Conservation (phyloP, 2,888 invertebrate genomes). For the Auanema sp. region DNA sequence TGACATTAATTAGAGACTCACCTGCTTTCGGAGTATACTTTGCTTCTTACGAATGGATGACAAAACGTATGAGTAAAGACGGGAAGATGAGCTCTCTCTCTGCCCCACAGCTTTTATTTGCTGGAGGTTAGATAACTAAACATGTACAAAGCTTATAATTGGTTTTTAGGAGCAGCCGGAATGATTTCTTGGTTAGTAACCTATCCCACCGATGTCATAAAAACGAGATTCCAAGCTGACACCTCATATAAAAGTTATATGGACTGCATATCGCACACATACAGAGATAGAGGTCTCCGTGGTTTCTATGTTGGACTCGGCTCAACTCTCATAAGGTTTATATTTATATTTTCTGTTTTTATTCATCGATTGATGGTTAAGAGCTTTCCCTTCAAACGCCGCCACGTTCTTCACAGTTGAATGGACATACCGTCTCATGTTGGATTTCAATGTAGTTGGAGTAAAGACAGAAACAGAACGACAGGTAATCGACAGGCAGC, state of each 20-base stretch:
- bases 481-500: slow-evolving; percentile 12
- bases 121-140: slow-evolving; percentile 72
- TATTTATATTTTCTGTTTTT: not conserved
- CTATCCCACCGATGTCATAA: slow-evolving; percentile 87
- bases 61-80: slow-evolving; percentile 53
- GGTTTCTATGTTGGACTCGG: slow-evolving; percentile 71
- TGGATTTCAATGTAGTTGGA: slow-evolving; percentile 47
- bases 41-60: slow-evolving; percentile 75
- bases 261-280: slow-evolving; percentile 78
- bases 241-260: slow-evolving; percentile 69
- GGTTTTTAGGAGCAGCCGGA: slow-evolving; percentile 74
- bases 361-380: slow-evolving; percentile 43
- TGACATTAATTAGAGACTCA: slow-evolving; percentile 73
- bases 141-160: slow-evolving; percentile 4
- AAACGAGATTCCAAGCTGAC: slow-evolving; percentile 75
- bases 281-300: slow-evolving; percentile 74
- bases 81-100: slow-evolving; percentile 67
- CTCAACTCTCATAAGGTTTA: slow-evolving; percentile 65
- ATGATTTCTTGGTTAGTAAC: slow-evolving; percentile 81
- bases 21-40: slow-evolving; percentile 87
- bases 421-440: slow-evolving; percentile 60
- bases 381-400: slow-evolving; percentile 91
- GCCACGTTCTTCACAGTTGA: slow-evolving; percentile 84
- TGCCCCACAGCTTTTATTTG: slow-evolving; percentile 75
- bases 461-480: slow-evolving; percentile 2